phyloP scores from a whole-genome alignment of 2,888 invertebrate species.

The Branchinecta sandiegonensis region DNA sequence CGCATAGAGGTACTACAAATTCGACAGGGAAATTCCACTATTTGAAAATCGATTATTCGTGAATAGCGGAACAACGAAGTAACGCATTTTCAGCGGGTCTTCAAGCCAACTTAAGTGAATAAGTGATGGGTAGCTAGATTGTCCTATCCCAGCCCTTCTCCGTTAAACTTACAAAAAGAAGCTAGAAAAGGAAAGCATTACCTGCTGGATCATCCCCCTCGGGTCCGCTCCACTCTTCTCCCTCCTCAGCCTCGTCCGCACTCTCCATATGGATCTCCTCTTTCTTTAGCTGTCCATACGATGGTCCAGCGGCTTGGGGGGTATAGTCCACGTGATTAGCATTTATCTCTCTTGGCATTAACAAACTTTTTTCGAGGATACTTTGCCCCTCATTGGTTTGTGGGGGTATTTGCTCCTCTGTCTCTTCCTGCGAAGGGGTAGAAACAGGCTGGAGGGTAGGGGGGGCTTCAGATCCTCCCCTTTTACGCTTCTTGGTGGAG shows the following conservation, averaged over 20 bases:
- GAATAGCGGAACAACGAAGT: too few species aligned
- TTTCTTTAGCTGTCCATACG: neutral
- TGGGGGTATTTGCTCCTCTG: neutral
- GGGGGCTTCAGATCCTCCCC: neutral
- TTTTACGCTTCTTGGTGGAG: neutral
- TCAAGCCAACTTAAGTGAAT: too few species aligned
- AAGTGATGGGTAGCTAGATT: too few species aligned
- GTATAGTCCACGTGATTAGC: slow-evolving; percentile 13
- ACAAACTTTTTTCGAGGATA: slow-evolving; percentile 9
- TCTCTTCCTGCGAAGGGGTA: neutral
- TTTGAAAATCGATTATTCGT: too few species aligned
- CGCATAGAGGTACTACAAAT: too few species aligned
- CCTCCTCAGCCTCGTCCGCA: neutral
- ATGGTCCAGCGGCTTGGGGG: neutral
- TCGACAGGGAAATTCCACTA: too few species aligned
- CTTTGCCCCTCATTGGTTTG: slow-evolving; percentile 3
- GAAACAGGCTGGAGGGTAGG: neutral
- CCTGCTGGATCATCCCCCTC: neutral
- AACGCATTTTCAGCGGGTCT: too few species aligned
- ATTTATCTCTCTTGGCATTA: slow-evolving; percentile 13
- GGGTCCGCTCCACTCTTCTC: slow-evolving; percentile 9
- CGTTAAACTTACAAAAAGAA: too few species aligned
- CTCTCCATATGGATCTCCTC: slow-evolving; percentile 5
- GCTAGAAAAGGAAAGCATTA: neutral
- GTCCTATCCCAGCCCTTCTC: too few species aligned